A percentile compares a stretch with the other conserved stretches of the same genome.
These are phyloP conservation scores for Cervus canadensis DNA, from an alignment of 2,113 vertebrate genomes.

Conservation along the genomic window DNA sequence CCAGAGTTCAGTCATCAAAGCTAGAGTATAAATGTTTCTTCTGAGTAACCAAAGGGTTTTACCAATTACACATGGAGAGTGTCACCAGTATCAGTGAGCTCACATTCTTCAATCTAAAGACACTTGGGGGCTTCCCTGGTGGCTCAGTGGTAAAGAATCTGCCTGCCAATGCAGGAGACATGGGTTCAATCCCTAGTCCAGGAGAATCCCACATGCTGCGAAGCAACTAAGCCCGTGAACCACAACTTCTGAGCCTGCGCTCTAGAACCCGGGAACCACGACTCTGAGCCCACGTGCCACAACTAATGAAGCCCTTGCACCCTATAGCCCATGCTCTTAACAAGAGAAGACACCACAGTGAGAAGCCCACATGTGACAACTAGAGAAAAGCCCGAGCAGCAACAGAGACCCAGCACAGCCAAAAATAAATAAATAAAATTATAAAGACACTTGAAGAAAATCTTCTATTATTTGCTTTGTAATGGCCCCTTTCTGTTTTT, in stretches of 20 bases:
- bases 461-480: too few species aligned
- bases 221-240: accelerated
- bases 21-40: not conserved
- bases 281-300: too few species aligned
- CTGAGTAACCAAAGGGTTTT: not conserved
- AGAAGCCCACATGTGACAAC: accelerated
- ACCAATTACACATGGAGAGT: not conserved
- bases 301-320: accelerated
- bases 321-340: accelerated
- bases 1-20: not conserved
- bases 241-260: too few species aligned
- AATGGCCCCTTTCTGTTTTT: too few species aligned
- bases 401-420: accelerated
- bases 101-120: not conserved
- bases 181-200: too few species aligned
- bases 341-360: not conserved
- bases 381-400: accelerated
- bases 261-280: accelerated
- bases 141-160: not conserved
- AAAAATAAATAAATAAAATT: too few species aligned
- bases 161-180: not conserved
- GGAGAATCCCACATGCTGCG: accelerated
- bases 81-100: not conserved
- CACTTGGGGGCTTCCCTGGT: not conserved
- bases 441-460: too few species aligned